Evolutionary conservation across 2,888 invertebrate genomes (phyloP).

Genomic region (Coronaproctus castanopsis): DNA sequence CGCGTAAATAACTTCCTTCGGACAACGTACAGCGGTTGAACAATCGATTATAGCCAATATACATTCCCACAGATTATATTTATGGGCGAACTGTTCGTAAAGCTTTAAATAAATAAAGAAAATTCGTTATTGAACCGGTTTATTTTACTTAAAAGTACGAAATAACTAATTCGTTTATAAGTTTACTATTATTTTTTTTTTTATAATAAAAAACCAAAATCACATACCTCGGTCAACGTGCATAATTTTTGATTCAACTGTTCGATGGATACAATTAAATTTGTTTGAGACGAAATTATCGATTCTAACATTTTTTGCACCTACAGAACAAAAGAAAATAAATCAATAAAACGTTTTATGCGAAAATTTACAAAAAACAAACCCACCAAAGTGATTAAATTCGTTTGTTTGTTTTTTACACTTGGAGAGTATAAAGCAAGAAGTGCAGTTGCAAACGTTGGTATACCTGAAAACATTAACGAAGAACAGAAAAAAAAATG

Average conservation of each 20-base stretch:
- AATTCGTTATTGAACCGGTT: no score
- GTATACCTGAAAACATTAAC: no score
- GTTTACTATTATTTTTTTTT: no score
- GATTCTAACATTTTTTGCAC: constrained; percentile 12
- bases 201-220: constrained; percentile 16
- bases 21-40: constrained; percentile 72
- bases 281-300: constrained; percentile 4
- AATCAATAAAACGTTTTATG: background rate
- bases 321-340: background rate
- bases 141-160: no score
- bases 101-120: constrained; percentile 32
- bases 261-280: constrained; percentile 34
- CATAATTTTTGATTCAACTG: constrained; percentile 61
- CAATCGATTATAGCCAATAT: constrained; percentile 87
- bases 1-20: constrained; percentile 51
- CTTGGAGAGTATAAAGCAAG: no score
- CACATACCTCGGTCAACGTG: constrained; percentile 58
- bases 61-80: constrained; percentile 75
- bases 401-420: no score
- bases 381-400: no score
- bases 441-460: no score
- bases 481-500: no score
- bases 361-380: no score
- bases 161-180: no score
- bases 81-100: constrained; percentile 80